Conservation (phyloP, 2,113 vertebrate species). For the Xenopus laevis region DNA sequence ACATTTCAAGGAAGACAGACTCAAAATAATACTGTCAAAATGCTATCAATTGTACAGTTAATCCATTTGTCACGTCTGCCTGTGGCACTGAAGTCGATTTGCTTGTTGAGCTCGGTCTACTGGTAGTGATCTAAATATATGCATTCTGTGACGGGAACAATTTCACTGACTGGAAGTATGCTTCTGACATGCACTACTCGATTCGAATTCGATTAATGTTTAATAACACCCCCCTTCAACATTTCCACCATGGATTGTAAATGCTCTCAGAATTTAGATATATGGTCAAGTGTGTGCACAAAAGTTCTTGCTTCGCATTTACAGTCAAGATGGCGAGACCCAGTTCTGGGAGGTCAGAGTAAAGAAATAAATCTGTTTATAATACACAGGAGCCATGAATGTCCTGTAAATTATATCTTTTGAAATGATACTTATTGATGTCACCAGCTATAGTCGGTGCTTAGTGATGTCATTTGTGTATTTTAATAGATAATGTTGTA, state of each 20-base stretch:
- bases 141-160: not conserved
- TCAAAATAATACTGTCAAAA: not conserved
- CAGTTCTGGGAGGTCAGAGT: not conserved
- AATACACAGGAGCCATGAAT: no score
- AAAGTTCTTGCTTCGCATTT: not conserved
- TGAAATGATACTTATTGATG: no score
- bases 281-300: not conserved
- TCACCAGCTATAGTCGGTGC: no score
- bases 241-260: conserved; percentile 9
- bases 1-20: conserved; percentile 21
- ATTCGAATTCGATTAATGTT: conserved; percentile 27
- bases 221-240: conserved; percentile 23
- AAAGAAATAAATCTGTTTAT: no score
- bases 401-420: no score
- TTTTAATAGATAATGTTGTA: no score
- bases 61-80: conserved; percentile 29
- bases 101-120: not conserved
- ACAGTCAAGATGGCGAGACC: conserved; percentile 7
- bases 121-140: conserved; percentile 14
- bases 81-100: not conserved
- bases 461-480: no score
- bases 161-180: conserved; percentile 4
- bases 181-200: conserved; percentile 19
- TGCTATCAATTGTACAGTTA: not conserved
- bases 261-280: not conserved